Evolutionary conservation across 2,113 vertebrate genomes (phyloP).

Genomic region (Seriola dumerili): DNA sequence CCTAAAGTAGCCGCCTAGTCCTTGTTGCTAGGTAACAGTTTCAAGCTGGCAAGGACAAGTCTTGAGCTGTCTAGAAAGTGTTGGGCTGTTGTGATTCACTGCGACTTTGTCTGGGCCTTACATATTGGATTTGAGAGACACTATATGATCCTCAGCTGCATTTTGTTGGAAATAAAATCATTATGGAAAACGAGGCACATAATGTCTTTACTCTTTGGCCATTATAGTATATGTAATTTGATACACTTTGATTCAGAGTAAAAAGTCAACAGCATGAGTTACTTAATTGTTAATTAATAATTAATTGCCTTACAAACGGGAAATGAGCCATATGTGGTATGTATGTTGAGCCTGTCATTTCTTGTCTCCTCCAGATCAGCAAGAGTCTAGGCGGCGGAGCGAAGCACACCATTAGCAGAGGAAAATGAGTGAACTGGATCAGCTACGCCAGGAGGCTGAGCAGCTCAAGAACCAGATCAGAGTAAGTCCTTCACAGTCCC

Average conservation of each 20-base stretch:
- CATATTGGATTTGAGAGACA: slow-evolving; percentile 25
- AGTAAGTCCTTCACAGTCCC: slow-evolving; percentile 84
- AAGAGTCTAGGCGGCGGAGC: slow-evolving; percentile 88
- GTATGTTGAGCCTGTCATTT: slow-evolving; percentile 36
- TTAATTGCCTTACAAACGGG: too few relatives aligned
- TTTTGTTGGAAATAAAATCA: slow-evolving; percentile 30
- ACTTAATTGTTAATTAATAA: too few relatives aligned
- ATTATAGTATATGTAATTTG: background rate
- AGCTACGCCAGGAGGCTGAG: slow-evolving; percentile 99
- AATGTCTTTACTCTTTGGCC: background rate
- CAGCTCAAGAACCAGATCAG: slow-evolving; percentile 99
- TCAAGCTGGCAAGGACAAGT: slow-evolving; percentile 73
- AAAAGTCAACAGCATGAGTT: background rate
- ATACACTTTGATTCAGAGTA: background rate
- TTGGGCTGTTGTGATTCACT: slow-evolving; percentile 42
- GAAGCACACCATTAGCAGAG: slow-evolving; percentile 88
- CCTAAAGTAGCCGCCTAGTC: slow-evolving; percentile 70
- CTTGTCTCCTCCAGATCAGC: slow-evolving; percentile 85
- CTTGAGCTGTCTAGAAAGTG: slow-evolving; percentile 67
- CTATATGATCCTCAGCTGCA: background rate
- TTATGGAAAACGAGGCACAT: background rate
- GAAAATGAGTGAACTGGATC: slow-evolving; percentile 99
- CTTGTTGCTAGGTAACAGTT: slow-evolving; percentile 85
- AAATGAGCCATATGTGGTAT: background rate
- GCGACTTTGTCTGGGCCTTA: slow-evolving; percentile 46